Conservation (phyloP, 1,140 invertebrate genomes). For the Zelostemma sp. region DNA sequence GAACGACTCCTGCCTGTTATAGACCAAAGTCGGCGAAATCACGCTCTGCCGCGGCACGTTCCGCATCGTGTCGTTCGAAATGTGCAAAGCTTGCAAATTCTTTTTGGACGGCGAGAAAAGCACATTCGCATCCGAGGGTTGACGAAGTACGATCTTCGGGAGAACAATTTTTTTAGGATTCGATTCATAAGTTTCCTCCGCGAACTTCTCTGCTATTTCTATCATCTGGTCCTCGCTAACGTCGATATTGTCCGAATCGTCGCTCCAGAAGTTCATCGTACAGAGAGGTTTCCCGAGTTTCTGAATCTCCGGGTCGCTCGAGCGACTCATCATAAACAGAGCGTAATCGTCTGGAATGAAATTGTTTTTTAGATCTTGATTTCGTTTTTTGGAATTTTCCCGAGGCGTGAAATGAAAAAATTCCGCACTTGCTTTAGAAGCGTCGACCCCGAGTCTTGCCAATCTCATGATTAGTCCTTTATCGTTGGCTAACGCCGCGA, state of each 20-base stretch:
- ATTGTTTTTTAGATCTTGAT: no score
- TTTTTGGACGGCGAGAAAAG: not conserved
- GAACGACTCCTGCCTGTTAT: constrained; percentile 37
- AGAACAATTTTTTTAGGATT: not conserved
- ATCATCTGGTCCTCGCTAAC: constrained; percentile 10
- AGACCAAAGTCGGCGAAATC: constrained; percentile 57
- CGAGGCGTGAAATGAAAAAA: constrained; percentile 12
- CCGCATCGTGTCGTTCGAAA: constrained; percentile 8
- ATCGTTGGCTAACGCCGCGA: constrained; percentile 64
- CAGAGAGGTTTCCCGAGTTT: constrained; percentile 40
- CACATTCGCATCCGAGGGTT: not conserved
- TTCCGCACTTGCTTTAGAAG: constrained; percentile 50
- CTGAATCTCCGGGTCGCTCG: constrained; percentile 53
- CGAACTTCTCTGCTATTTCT: not conserved
- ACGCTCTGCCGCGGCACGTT: constrained; percentile 16
- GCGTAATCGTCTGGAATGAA: constrained; percentile 57
- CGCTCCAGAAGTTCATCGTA: constrained; percentile 59
- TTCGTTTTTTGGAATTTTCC: no score
- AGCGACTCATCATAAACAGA: constrained; percentile 59
- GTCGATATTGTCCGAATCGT: constrained; percentile 52
- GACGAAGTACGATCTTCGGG: not conserved
- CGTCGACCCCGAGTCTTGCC: constrained; percentile 49
- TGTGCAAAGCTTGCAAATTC: constrained; percentile 2
- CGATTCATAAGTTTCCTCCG: no score
- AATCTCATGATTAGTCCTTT: constrained; percentile 56